These are phyloP conservation scores for Orthosia gracilis DNA, from an alignment of 2,888 invertebrate genomes.

Conservation along the genomic window DNA sequence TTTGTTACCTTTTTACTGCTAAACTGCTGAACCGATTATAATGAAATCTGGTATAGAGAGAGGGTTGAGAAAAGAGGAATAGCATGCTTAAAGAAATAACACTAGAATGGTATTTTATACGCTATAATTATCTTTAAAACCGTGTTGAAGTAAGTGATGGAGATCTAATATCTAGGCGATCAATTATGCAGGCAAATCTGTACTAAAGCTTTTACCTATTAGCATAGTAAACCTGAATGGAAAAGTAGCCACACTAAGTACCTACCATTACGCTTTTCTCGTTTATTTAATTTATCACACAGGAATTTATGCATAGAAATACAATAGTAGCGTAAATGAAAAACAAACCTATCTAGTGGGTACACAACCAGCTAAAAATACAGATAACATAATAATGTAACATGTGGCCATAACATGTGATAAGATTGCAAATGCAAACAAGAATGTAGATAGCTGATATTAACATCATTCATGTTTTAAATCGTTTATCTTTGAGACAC, in stretches of 20 bases:
- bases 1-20: neutral
- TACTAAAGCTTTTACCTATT: neutral
- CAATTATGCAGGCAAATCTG: neutral
- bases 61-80: neutral
- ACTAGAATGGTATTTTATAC: too few species aligned
- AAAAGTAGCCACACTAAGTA: neutral
- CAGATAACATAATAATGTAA: conserved; percentile 29
- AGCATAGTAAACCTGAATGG: neutral
- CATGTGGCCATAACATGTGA: conserved; percentile 34
- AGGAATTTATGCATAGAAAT: neutral
- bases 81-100: neutral
- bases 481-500: conserved; percentile 30
- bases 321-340: conserved; percentile 1
- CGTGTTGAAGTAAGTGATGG: neutral
- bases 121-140: neutral
- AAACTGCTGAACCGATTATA: neutral
- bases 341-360: neutral
- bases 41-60: neutral
- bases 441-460: conserved; percentile 34
- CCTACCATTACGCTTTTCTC: neutral
- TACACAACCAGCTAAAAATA: conserved; percentile 24
- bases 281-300: neutral
- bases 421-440: conserved; percentile 57
- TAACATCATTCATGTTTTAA: conserved; percentile 48
- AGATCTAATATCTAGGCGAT: neutral